phyloP scores from a whole-genome alignment of 2,888 invertebrate species.

The Leptarthrus brevirostris region DNA sequence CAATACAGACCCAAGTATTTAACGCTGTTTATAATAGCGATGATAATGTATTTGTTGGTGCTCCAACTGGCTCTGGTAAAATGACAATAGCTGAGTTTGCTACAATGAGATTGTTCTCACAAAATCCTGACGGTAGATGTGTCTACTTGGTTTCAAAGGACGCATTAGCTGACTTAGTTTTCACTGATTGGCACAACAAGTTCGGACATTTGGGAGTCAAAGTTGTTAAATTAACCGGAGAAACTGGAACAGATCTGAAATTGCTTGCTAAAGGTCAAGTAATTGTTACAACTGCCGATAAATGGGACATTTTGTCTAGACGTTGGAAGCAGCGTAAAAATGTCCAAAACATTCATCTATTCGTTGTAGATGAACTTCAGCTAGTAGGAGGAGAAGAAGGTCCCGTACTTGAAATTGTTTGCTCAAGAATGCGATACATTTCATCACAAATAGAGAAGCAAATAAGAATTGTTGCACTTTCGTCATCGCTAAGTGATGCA shows the following conservation, averaged over 20 bases:
- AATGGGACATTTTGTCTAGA: conserved; percentile 98
- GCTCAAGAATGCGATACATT: conserved; percentile 93
- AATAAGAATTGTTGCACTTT: conserved; percentile 93
- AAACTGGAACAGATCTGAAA: conserved; percentile 97
- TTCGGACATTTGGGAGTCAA: conserved; percentile 84
- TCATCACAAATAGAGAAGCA: conserved; percentile 91
- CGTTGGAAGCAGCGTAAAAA: conserved; percentile 99
- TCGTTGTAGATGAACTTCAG: conserved; percentile 97
- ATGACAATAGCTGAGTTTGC: conserved; percentile 97
- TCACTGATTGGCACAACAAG: conserved; percentile 91
- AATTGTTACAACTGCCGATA: conserved; percentile 96
- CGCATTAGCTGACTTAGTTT: conserved; percentile 88
- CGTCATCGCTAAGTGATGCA: conserved; percentile 94
- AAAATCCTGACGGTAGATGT: conserved; percentile 81
- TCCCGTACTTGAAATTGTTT: conserved; percentile 93
- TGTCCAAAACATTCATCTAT: conserved; percentile 95
- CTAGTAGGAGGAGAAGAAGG: conserved; percentile 90
- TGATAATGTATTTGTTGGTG: conserved; percentile 97
- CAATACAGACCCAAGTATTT: conserved; percentile 99
- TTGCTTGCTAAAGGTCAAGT: conserved; percentile 91
- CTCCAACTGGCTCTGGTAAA: conserved; percentile 92
- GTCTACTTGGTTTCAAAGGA: conserved; percentile 96
- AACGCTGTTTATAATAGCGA: conserved; percentile 98
- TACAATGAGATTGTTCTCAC: conserved; percentile 84
- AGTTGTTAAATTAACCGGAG: conserved; percentile 93